Evolutionary conservation across 2,113 vertebrate genomes (phyloP), one percentile per base, ranked within the genome.

Genomic region (Siniperca knerii): DNA sequence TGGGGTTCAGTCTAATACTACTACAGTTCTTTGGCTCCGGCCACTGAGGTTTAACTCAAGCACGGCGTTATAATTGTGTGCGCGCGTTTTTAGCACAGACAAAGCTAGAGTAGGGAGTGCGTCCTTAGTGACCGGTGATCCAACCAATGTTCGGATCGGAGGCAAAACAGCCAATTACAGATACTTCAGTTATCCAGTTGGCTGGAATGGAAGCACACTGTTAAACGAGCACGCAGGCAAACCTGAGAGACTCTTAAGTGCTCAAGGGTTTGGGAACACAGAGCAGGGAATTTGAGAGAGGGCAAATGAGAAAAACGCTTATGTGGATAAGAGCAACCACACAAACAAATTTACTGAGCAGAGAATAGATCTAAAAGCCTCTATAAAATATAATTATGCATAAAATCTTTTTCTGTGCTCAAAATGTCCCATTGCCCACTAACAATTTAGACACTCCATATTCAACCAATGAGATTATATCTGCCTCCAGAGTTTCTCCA

Each of bases 401-500:
- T 50, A 64, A 62, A 23, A 65, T 13, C 16, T 1, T 37, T 52
- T n/a, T 37, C 29, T 65, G 60, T 10, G 44, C 50, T 67, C 50
- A 54, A 15, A 44, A 68, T 44, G 40, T 25, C 57, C 44, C 4
- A 21, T 44, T 23, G 35, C 2, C 6, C 55, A 50, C n/a, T 12
- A 0, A 44, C 13, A 69, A 42, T 40, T 52, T 33, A 46, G 13
- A 54, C 37, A 21, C 9, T 54, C 15, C 48, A 21, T 42, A 15
- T 35, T 35, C 37, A 25, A 61, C 42, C 71, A 64, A 21, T 6
- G 21, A 15, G 4, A 78, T 50, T 25, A 15, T 2, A 57, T 79
- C 77, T 54, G 77, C 64, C 61, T 55, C 46, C 83, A 84, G 64
- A 79, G 20, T 52, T 20, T 62, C 66, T 77, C 35, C 9, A 48